Percentiles rank a stretch among this genome's conserved stretches.
Conservation (phyloP, 2,113 vertebrate genomes). For the Phodopus roborovskii region DNA sequence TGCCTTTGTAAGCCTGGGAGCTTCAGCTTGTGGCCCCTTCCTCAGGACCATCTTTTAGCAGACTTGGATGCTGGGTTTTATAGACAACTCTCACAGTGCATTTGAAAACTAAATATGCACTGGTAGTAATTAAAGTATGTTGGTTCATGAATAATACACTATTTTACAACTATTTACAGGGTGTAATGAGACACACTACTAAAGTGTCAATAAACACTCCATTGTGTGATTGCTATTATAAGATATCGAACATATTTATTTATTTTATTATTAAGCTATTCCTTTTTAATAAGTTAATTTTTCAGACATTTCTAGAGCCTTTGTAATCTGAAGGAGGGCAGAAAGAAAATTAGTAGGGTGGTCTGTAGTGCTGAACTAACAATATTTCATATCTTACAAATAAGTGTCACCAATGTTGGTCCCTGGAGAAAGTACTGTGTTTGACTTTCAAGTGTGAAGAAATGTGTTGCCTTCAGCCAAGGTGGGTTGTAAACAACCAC, state of each 20-base stretch:
- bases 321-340: slow-evolving; percentile 84
- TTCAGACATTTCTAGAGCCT: slow-evolving; percentile 84
- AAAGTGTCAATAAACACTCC: slow-evolving; percentile 85
- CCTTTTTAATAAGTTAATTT: slow-evolving; percentile 90
- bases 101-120: slow-evolving; percentile 86
- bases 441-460: not conserved
- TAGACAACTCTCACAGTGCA: slow-evolving; percentile 77
- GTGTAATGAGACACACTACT: slow-evolving; percentile 85
- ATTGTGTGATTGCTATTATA: slow-evolving; percentile 89
- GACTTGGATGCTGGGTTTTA: slow-evolving; percentile 75
- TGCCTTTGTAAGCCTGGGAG: not conserved
- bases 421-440: not conserved
- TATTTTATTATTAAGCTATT: slow-evolving; percentile 87
- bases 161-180: slow-evolving; percentile 86
- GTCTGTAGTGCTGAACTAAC: slow-evolving; percentile 53
- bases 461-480: not conserved
- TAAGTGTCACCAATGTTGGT: not conserved
- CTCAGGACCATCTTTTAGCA: not conserved
- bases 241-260: slow-evolving; percentile 87
- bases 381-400: slow-evolving; percentile 46
- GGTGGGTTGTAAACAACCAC: not conserved
- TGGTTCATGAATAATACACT: slow-evolving; percentile 89
- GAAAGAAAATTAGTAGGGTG: slow-evolving; percentile 84
- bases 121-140: slow-evolving; percentile 87
- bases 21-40: slow-evolving; percentile 32